These are phyloP conservation scores for Nephrotoma flavescens DNA, from an alignment of 2,888 invertebrate genomes.

Conservation along the genomic window DNA sequence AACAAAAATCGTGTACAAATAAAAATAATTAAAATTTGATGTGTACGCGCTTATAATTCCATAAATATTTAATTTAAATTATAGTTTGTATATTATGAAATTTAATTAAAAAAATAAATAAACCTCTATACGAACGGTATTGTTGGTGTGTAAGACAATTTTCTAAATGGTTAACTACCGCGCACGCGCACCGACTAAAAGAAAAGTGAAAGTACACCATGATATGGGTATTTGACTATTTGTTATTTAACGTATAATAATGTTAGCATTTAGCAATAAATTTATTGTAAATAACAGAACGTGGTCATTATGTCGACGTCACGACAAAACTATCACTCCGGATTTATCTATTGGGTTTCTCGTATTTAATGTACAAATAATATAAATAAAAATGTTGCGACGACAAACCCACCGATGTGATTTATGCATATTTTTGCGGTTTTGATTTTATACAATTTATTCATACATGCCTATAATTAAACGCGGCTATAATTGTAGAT, in stretches of 20 bases:
- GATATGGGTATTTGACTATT: background rate
- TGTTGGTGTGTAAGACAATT: background rate
- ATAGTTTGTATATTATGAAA: background rate
- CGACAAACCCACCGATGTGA: background rate
- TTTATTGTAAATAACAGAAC: background rate
- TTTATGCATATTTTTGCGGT: background rate
- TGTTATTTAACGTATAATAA: background rate
- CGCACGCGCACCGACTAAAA: background rate
- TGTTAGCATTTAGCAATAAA: background rate
- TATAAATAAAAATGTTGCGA: background rate
- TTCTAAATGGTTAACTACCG: background rate
- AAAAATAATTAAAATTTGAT: background rate
- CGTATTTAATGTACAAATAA: background rate
- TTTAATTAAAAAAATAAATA: background rate
- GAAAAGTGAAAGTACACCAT: background rate
- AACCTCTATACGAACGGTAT: background rate
- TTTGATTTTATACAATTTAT: background rate
- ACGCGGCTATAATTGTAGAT: background rate
- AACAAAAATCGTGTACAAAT: background rate
- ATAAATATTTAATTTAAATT: background rate
- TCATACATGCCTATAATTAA: background rate
- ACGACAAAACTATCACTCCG: background rate
- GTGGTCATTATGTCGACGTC: background rate
- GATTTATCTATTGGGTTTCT: background rate
- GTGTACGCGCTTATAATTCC: background rate